Percentiles rank a stretch among this genome's conserved stretches.
phyloP scores from a whole-genome alignment of 1,140 invertebrate species.

The Leptinotarsa defecta region DNA sequence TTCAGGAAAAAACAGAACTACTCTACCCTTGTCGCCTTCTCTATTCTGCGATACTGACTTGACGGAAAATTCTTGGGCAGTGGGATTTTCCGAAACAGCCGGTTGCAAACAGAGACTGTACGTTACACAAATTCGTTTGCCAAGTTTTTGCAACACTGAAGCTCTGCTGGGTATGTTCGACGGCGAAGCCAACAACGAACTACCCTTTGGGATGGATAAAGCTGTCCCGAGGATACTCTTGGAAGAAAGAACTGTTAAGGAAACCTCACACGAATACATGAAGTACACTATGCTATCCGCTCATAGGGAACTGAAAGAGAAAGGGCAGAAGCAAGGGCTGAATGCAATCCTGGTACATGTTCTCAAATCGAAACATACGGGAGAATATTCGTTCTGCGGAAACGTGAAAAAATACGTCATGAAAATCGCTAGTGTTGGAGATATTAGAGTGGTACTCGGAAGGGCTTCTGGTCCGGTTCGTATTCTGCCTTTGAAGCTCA shows the following conservation, averaged over 20 bases:
- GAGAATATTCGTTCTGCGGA: constrained; percentile 56
- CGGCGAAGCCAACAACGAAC: constrained; percentile 70
- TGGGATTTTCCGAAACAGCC: constrained; percentile 85
- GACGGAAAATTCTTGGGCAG: constrained; percentile 69
- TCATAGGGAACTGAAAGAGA: constrained; percentile 74
- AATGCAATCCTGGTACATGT: constrained; percentile 76
- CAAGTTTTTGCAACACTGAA: constrained; percentile 77
- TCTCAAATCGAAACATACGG: constrained; percentile 60
- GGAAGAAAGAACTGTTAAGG: constrained; percentile 79
- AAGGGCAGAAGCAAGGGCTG: constrained; percentile 70
- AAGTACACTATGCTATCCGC: constrained; percentile 80
- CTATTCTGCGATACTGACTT: constrained; percentile 64
- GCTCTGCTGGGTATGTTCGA: constrained; percentile 83
- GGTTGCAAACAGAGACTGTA: constrained; percentile 72
- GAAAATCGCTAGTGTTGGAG: constrained; percentile 73
- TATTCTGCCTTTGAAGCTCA: constrained; percentile 61
- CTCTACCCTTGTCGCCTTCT: constrained; percentile 66
- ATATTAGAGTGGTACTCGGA: constrained; percentile 72
- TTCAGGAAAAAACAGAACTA: constrained; percentile 73
- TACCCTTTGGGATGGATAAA: constrained; percentile 70
- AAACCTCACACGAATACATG: constrained; percentile 78
- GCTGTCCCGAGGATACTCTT: constrained; percentile 74
- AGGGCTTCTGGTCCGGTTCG: constrained; percentile 65
- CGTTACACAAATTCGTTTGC: constrained; percentile 76
- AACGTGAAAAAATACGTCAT: constrained; percentile 64